These are phyloP conservation scores for Laothoe populi DNA, from an alignment of 2,888 invertebrate species.

Conservation along the genomic window DNA sequence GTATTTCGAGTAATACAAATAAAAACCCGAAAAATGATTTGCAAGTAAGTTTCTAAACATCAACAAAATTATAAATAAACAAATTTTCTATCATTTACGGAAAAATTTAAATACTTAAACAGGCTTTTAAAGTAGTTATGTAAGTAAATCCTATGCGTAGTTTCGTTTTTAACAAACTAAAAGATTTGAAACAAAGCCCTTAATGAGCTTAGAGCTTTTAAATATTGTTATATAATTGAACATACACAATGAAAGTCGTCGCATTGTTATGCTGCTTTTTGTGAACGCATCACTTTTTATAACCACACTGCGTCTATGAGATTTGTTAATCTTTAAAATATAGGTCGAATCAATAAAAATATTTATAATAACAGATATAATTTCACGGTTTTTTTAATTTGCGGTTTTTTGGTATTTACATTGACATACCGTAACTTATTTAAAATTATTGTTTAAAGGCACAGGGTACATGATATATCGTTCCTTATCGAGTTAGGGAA, in stretches of 20 bases:
- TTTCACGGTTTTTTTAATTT: constrained; percentile 14
- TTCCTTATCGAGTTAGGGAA: constrained; percentile 47
- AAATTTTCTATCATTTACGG: too few relatives aligned
- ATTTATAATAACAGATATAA: constrained; percentile 12
- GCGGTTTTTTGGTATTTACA: constrained; percentile 3
- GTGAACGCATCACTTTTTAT: constrained; percentile 68
- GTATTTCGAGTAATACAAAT: too few relatives aligned
- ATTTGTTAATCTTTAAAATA: constrained; percentile 22
- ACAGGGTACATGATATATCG: constrained; percentile 54
- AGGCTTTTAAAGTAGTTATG: too few relatives aligned
- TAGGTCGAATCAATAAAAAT: constrained; percentile 8
- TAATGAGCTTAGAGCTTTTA: not conserved
- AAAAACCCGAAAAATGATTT: too few relatives aligned
- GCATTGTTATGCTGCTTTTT: constrained; percentile 68
- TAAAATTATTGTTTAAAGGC: constrained; percentile 53
- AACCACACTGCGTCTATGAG: constrained; percentile 16
- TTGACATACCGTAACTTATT: constrained; percentile 9
- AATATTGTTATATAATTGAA: constrained; percentile 53
- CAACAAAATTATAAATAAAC: too few relatives aligned
- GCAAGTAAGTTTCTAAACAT: too few relatives aligned
- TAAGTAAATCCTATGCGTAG: too few relatives aligned
- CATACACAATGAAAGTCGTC: constrained; percentile 57
- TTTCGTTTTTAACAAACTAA: too few relatives aligned
- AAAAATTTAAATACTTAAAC: too few relatives aligned
- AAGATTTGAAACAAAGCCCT: not conserved